These are phyloP conservation scores for Penelope pileata DNA, from an alignment of 2,113 vertebrate genomes.

Conservation along the genomic window DNA sequence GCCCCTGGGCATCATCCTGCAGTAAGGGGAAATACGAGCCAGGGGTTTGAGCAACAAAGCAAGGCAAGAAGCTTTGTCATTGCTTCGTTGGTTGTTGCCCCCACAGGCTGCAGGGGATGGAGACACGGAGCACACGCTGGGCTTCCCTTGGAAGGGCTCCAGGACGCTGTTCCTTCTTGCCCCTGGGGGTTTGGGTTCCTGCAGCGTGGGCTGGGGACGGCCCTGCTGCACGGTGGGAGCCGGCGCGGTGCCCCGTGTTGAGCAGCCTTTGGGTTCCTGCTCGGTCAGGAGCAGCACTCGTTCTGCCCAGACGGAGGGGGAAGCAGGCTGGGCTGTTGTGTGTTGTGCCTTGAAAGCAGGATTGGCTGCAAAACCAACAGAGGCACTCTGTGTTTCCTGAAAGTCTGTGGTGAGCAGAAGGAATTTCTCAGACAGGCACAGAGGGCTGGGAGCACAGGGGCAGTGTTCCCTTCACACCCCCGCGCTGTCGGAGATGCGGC, in stretches of 20 bases:
- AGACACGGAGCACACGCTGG: background rate
- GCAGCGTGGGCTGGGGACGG: background rate
- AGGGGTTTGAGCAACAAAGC: background rate
- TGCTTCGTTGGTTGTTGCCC: background rate
- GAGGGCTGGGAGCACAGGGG: no score
- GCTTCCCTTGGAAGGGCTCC: background rate
- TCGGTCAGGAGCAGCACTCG: background rate
- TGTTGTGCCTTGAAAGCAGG: conserved; percentile 11
- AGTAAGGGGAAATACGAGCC: background rate
- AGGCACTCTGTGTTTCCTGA: background rate
- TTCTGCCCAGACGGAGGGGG: background rate
- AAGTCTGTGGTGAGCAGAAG: background rate
- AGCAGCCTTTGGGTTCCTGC: background rate
- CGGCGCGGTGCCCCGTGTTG: no score
- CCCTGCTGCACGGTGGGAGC: no score
- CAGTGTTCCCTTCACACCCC: no score
- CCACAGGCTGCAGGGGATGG: background rate
- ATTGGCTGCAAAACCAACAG: background rate
- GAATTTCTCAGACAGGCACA: no score
- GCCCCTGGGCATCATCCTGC: background rate
- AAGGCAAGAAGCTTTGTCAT: background rate
- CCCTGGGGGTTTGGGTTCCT: no score
- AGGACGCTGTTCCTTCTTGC: background rate
- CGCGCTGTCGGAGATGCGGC: no score
- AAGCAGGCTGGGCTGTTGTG: background rate